Conservation (phyloP, 1,140 invertebrate species). For the Melanaphis sacchari region DNA sequence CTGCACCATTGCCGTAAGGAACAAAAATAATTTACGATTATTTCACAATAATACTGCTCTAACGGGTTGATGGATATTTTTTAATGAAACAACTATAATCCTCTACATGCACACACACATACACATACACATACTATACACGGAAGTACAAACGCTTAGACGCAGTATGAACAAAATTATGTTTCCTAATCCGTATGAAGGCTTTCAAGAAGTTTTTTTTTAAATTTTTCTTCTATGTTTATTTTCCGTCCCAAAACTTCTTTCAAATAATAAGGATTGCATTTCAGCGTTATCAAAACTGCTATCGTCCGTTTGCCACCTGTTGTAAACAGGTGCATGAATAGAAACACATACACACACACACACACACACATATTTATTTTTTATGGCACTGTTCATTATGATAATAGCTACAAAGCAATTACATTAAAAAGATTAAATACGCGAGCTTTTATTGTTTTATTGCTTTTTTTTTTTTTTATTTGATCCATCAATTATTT, state of each 20-base stretch:
- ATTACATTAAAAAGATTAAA: slow-evolving; percentile 17
- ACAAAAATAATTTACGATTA: slow-evolving; percentile 34
- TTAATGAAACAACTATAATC: slow-evolving; percentile 24
- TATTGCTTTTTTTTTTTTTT: background rate
- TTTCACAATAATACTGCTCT: slow-evolving; percentile 12
- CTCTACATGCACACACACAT: background rate
- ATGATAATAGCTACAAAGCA: background rate
- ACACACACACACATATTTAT: background rate
- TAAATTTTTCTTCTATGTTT: background rate
- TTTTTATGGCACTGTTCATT: slow-evolving; percentile 24
- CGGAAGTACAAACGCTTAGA: too few relatives aligned
- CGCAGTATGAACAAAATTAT: background rate
- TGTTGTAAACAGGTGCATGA: background rate
- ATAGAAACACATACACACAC: background rate
- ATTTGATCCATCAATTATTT: background rate
- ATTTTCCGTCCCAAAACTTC: background rate
- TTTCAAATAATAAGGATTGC: slow-evolving; percentile 1
- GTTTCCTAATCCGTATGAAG: slow-evolving; percentile 1
- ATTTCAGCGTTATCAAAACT: slow-evolving; percentile 14
- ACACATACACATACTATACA: too few relatives aligned
- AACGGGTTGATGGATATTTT: slow-evolving; percentile 19
- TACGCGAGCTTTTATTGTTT: background rate
- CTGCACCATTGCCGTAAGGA: background rate
- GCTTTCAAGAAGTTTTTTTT: background rate
- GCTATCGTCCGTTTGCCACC: slow-evolving; percentile 20